Conservation (phyloP, 2,888 invertebrate species). For the Yponomeuta malinellus region DNA sequence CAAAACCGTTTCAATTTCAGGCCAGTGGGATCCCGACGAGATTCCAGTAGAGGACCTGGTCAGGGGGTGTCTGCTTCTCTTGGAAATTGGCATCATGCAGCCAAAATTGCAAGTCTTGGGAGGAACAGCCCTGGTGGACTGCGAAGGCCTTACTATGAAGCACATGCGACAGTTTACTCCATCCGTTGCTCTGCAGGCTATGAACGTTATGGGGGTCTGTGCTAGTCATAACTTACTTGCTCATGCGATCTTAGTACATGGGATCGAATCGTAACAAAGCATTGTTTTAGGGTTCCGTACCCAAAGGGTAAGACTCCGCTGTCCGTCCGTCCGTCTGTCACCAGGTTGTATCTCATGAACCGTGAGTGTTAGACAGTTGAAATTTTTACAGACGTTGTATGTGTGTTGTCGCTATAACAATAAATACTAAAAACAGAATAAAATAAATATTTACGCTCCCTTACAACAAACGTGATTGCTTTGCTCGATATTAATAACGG, state of each 20-base stretch:
- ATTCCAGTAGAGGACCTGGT: conserved; percentile 80
- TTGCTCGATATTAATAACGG: too few relatives aligned
- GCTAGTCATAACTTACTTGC: conserved; percentile 1
- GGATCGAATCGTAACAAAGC: too few relatives aligned
- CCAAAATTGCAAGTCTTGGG: conserved; percentile 85
- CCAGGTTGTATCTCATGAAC: too few relatives aligned
- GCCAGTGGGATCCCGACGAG: conserved; percentile 82
- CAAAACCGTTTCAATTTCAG: conserved; percentile 38
- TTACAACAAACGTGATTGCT: too few relatives aligned
- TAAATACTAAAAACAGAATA: too few relatives aligned
- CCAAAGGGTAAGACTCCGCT: too few relatives aligned
- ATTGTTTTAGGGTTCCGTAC: too few relatives aligned
- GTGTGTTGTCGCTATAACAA: too few relatives aligned
- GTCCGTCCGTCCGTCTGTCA: too few relatives aligned
- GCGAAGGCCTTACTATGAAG: conserved; percentile 80
- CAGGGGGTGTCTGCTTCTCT: conserved; percentile 78
- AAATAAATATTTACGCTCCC: too few relatives aligned
- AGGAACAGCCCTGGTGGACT: conserved; percentile 83
- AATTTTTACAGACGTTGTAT: too few relatives aligned
- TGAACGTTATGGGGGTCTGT: conserved; percentile 82
- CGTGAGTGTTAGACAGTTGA: too few relatives aligned
- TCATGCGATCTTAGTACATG: not conserved
- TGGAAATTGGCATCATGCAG: conserved; percentile 85
- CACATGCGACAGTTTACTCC: conserved; percentile 84
- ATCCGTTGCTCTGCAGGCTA: conserved; percentile 76